A percentile compares a stretch with the other conserved stretches of the same genome.
phyloP scores from a whole-genome alignment of 2,113 vertebrate species.

The Cyrtonyx montezumae region DNA sequence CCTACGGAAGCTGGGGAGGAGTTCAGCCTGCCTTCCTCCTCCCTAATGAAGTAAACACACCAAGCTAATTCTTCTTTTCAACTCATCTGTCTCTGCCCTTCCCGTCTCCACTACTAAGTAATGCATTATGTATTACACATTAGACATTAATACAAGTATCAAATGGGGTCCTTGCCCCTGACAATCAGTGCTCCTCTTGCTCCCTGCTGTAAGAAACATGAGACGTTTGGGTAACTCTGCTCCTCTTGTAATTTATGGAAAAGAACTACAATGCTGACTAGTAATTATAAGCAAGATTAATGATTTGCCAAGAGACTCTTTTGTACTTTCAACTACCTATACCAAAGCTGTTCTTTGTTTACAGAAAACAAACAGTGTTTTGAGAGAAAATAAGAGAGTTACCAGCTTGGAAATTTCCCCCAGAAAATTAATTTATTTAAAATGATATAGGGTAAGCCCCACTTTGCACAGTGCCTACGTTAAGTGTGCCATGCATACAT shows the following conservation, averaged over 20 bases:
- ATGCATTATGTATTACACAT: not conserved
- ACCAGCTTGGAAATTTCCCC: constrained; percentile 17
- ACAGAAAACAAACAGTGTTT: constrained; percentile 47
- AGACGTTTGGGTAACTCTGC: not conserved
- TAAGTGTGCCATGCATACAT: not conserved
- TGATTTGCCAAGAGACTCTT: constrained; percentile 38
- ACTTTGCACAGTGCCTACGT: not conserved
- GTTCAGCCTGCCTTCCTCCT: not conserved
- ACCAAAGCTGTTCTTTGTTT: constrained; percentile 41
- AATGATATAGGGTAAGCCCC: not conserved
- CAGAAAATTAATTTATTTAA: not conserved
- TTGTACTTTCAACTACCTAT: constrained; percentile 30
- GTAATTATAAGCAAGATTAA: constrained; percentile 53
- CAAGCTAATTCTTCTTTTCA: not conserved
- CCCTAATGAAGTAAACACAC: not conserved
- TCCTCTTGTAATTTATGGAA: constrained; percentile 24
- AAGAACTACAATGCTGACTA: constrained; percentile 19
- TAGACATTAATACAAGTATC: not conserved
- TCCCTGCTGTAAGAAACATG: not conserved
- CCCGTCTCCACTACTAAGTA: not conserved
- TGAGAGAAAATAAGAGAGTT: constrained; percentile 36
- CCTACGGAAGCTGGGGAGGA: not conserved
- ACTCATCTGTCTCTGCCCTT: not conserved
- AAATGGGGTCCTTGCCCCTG: not conserved
- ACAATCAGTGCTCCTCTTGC: not conserved